A percentile compares a stretch with the other conserved stretches of the same genome.
phyloP scores from a whole-genome alignment of 2,797 vertebrate species.

The Cyprinodon diabolis region DNA sequence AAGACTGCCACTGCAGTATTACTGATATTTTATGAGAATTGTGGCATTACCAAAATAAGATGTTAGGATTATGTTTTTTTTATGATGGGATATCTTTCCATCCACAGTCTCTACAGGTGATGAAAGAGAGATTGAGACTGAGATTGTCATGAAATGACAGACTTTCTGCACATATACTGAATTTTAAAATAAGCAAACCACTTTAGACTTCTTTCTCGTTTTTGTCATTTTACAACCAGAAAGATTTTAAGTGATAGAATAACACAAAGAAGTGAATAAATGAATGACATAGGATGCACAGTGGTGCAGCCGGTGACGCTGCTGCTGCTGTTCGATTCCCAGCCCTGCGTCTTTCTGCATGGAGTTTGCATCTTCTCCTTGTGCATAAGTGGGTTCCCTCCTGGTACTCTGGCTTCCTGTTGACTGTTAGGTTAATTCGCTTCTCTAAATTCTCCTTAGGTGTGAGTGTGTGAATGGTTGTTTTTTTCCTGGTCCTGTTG shows the following conservation, averaged over 20 bases:
- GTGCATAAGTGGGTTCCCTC: too few species aligned
- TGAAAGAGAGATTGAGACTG: too few species aligned
- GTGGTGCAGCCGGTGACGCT: too few species aligned
- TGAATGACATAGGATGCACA: too few species aligned
- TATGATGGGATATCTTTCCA: conserved; percentile 27
- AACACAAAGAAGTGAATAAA: not conserved
- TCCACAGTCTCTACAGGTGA: conserved; percentile 15
- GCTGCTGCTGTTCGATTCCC: too few species aligned
- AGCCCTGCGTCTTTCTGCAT: too few species aligned
- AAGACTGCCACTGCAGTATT: conserved; percentile 29
- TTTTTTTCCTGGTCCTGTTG: too few species aligned
- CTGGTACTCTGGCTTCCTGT: too few species aligned
- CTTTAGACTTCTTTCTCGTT: not conserved
- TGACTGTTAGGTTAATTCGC: too few species aligned
- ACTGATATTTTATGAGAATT: conserved; percentile 33
- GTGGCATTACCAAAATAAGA: conserved; percentile 25
- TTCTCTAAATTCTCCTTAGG: too few species aligned
- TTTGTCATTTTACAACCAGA: not conserved
- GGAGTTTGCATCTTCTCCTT: too few species aligned
- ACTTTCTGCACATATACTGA: conserved; percentile 23
- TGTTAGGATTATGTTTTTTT: conserved; percentile 40
- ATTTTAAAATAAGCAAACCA: not conserved
- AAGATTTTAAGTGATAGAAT: not conserved
- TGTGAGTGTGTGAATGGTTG: too few species aligned
- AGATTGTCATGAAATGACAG: conserved; percentile 9